A percentile compares a stretch with the other conserved stretches of the same genome.
phyloP scores from a whole-genome alignment of 2,797 vertebrate species.

The Remorina albescens region DNA sequence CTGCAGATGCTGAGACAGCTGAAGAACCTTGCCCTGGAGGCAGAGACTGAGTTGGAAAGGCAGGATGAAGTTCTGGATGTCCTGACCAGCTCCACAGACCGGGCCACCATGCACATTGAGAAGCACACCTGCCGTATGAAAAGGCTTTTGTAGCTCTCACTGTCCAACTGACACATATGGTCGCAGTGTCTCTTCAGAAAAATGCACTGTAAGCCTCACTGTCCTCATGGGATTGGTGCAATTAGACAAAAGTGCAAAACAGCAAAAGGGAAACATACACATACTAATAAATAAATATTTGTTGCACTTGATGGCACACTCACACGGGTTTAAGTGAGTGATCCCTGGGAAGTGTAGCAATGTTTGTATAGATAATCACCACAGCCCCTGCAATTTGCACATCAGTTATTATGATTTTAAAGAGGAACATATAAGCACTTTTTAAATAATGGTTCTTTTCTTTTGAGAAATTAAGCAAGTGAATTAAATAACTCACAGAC shows the following conservation, averaged over 20 bases:
- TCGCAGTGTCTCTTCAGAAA: constrained; percentile 12
- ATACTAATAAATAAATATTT: constrained; percentile 18
- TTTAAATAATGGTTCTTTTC: neutral
- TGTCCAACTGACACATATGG: constrained; percentile 6
- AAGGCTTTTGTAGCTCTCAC: constrained; percentile 84
- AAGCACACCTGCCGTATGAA: constrained; percentile 91
- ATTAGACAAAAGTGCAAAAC: constrained; percentile 23
- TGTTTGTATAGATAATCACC: neutral
- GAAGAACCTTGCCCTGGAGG: constrained; percentile 92
- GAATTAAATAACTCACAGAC: neutral
- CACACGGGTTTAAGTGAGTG: neutral
- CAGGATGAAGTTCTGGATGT: constrained; percentile 92
- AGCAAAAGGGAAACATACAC: constrained; percentile 8
- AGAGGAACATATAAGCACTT: neutral
- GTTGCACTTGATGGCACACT: constrained; percentile 3
- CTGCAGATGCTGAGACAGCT: constrained; percentile 91
- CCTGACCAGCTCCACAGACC: constrained; percentile 87
- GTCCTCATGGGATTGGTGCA: constrained; percentile 14
- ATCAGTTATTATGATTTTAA: neutral
- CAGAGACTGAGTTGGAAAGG: constrained; percentile 91
- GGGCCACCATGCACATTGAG: constrained; percentile 85
- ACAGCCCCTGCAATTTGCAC: neutral
- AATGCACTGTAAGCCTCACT: constrained; percentile 38
- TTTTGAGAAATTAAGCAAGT: neutral
- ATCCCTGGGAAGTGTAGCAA: constrained; percentile 2